Evolutionary conservation across 2,113 vertebrate species (phyloP).

Genomic region (Neomonachus schauinslandi): DNA sequence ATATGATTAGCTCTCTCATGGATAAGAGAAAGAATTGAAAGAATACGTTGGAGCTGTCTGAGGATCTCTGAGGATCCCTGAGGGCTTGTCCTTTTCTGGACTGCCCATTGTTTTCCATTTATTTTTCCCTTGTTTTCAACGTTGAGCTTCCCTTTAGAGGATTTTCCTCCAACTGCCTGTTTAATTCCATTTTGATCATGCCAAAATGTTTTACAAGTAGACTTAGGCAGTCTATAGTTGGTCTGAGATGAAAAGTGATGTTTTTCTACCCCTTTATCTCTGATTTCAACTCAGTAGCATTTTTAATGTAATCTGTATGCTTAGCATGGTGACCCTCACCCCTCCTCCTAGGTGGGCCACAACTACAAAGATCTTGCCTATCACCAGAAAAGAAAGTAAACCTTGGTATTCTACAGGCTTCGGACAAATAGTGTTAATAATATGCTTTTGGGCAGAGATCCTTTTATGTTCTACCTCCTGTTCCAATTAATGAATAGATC

Average conservation of each 20-base stretch:
- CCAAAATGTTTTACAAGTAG: slow-evolving; percentile 1
- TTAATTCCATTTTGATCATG: slow-evolving; percentile 40
- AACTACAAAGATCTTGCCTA: background rate
- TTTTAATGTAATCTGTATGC: background rate
- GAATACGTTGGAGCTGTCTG: slow-evolving; percentile 1
- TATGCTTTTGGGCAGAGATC: background rate
- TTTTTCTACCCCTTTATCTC: background rate
- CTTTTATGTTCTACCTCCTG: background rate
- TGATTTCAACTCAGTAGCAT: background rate
- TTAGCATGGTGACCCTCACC: background rate
- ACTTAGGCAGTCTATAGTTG: background rate
- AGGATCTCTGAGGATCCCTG: background rate
- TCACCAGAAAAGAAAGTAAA: slow-evolving; percentile 2
- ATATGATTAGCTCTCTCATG: background rate
- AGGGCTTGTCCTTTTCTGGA: slow-evolving; percentile 38
- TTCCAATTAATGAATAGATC: background rate
- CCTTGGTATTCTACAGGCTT: background rate
- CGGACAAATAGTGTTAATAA: background rate
- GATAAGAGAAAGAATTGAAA: slow-evolving; percentile 43
- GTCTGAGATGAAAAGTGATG: slow-evolving; percentile 12
- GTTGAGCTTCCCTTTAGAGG: slow-evolving; percentile 39
- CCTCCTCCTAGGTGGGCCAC: background rate
- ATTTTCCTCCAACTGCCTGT: background rate
- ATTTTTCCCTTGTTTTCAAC: slow-evolving; percentile 55
- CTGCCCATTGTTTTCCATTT: slow-evolving; percentile 60